A percentile compares a stretch with the other conserved stretches of the same genome.
phyloP scores from a whole-genome alignment of 2,888 invertebrate species.

The Lepidocyrtoides sp. region DNA sequence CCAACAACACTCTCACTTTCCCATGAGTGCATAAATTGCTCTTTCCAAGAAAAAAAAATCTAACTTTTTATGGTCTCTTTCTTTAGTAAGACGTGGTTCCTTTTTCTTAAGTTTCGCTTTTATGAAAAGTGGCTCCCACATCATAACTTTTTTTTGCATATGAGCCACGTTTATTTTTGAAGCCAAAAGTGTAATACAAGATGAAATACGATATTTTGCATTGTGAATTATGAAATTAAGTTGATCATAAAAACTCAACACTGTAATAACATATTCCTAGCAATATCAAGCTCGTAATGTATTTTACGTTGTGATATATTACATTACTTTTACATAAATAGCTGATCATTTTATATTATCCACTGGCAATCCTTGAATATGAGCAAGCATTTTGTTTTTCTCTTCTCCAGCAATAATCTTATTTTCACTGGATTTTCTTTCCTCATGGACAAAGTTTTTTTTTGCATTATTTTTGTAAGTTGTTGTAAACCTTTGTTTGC shows the following conservation, averaged over 20 bases:
- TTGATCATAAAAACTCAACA: background rate
- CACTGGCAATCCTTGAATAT: background rate
- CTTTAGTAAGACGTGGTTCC: background rate
- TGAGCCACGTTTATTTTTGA: slow-evolving; percentile 1
- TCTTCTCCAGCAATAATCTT: too few species aligned
- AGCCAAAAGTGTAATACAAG: background rate
- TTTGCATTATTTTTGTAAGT: background rate
- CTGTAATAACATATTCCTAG: background rate
- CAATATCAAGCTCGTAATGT: too few species aligned
- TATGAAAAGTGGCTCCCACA: slow-evolving; percentile 11
- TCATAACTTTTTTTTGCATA: slow-evolving; percentile 36
- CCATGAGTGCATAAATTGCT: background rate
- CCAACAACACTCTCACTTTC: background rate
- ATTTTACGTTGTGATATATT: background rate
- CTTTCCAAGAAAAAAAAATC: background rate
- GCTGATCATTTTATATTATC: slow-evolving; percentile 1
- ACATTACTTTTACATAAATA: background rate
- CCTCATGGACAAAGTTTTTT: background rate
- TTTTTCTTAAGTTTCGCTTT: background rate
- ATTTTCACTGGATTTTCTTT: too few species aligned
- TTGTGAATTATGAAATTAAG: background rate
- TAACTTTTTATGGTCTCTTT: slow-evolving; percentile 31
- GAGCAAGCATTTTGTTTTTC: too few species aligned
- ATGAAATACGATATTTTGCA: background rate
- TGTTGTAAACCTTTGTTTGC: slow-evolving; percentile 24